These are phyloP conservation scores for Oostethus manadensis DNA, from an alignment of 2,113 vertebrate species.

Conservation along the genomic window DNA sequence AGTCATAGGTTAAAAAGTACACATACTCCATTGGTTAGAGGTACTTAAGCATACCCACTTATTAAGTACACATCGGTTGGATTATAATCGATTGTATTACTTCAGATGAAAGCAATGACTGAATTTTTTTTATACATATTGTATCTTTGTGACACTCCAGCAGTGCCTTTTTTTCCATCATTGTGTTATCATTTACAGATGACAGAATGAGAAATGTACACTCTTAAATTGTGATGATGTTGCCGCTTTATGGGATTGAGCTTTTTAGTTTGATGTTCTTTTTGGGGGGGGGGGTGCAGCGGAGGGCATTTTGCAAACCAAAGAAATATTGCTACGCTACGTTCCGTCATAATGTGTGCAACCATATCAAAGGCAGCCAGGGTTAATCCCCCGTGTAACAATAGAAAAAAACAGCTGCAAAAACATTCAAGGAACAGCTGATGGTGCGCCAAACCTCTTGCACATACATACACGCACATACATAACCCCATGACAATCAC, in stretches of 20 bases:
- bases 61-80: too few relatives aligned
- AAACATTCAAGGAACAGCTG: constrained; percentile 53
- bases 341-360: not conserved
- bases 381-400: constrained; percentile 13
- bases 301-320: not conserved
- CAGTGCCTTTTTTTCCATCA: too few relatives aligned
- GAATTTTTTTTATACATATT: too few relatives aligned
- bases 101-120: too few relatives aligned
- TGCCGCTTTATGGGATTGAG: too few relatives aligned
- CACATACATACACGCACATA: not conserved
- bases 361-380: not conserved
- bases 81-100: too few relatives aligned
- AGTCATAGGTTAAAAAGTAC: not conserved
- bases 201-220: too few relatives aligned
- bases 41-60: not conserved
- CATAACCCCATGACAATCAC: not conserved
- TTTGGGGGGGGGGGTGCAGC: not conserved
- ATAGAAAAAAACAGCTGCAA: constrained; percentile 41
- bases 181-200: too few relatives aligned
- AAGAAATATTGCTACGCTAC: not conserved
- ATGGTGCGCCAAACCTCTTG: constrained; percentile 20
- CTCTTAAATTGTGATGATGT: too few relatives aligned
- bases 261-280: not conserved
- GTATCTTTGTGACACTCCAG: too few relatives aligned
- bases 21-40: not conserved